Base-by-base conservation (phyloP, 2,888 invertebrate genomes). In the Notocelia uddmanniana region DNA sequence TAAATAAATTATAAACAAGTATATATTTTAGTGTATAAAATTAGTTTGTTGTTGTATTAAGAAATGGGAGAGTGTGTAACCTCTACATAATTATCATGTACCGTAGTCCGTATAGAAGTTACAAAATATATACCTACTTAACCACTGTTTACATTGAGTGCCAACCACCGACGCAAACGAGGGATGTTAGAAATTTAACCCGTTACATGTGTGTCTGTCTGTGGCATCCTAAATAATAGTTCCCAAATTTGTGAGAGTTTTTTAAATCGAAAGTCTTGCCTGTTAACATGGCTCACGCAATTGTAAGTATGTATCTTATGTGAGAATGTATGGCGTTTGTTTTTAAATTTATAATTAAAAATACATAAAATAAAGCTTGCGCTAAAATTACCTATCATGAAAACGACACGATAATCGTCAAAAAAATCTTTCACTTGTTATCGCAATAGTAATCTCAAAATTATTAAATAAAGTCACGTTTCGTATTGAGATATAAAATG, bases 391-490 rank as follows among this genome's bases (percentile, higher is more conserved):
- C n/a, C n/a, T n/a, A 15, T 15, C 41, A 41, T 41, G 15, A 41
- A 41, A 15, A 45, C 15, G 6, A 45, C 15, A 45, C 8, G 6
- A 18, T 50, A 48, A 48, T 59, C 60, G 26, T 26, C 37, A 9
- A 48, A 45, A 62, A 62, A 60, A 54, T 6, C 31, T 19, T 19
- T 23, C 21, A 34, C 34, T 37, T 31, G 26, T 41, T 26, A n/a
- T 50, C 31, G 19, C 41, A 41, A 41, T 0, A 15, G 3, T 13
- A 9, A 50, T n/a, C n/a, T 11, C 34, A 21, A 57, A 50, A 48
- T 62, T 48, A 21, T 19, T n/a, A 58, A 64, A 52, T 19, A 15
- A 11, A 59, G 64, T 70, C 64, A 70, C 58, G 70, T 69, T 11
- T 62, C 57, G 18, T 41, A 64, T 58, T 58, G 23, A 57, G 26